These are phyloP conservation scores for Rhinoderma darwinii DNA, from an alignment of 2,113 vertebrate species.

Conservation along the genomic window DNA sequence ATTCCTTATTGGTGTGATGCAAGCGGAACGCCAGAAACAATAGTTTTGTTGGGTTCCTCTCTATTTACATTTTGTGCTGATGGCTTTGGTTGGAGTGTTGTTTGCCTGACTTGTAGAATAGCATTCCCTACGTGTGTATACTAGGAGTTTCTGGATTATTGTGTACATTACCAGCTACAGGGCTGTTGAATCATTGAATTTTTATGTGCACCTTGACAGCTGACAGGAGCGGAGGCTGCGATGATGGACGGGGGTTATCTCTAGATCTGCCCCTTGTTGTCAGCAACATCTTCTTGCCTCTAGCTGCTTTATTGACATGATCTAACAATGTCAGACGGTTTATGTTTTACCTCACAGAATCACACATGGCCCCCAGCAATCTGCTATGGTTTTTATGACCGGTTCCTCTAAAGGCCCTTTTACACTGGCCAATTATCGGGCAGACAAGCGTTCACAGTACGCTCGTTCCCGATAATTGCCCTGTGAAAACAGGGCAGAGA, in stretches of 20 bases:
- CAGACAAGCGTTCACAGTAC: no score
- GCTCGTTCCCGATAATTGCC: no score
- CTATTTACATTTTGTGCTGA: background rate
- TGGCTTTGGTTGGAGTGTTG: no score
- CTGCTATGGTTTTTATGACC: background rate
- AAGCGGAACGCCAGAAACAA: background rate
- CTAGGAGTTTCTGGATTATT: background rate
- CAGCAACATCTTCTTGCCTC: slow-evolving; percentile 16
- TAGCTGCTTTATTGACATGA: slow-evolving; percentile 11
- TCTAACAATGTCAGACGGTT: background rate
- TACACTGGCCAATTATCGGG: no score
- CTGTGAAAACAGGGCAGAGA: no score
- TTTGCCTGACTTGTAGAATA: no score
- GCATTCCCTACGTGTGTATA: background rate
- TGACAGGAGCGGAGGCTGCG: background rate
- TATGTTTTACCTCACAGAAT: background rate
- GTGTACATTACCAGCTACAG: background rate
- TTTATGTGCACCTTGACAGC: background rate
- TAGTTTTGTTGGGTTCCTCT: background rate
- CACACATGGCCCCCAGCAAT: slow-evolving; percentile 13
- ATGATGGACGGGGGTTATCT: slow-evolving; percentile 19
- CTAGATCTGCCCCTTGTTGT: slow-evolving; percentile 15
- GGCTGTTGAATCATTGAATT: background rate
- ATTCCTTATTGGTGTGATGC: background rate
- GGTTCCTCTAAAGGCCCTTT: no score